Evolutionary conservation across 1,140 invertebrate genomes (phyloP).

Genomic region (Elysia chlorotica): DNA sequence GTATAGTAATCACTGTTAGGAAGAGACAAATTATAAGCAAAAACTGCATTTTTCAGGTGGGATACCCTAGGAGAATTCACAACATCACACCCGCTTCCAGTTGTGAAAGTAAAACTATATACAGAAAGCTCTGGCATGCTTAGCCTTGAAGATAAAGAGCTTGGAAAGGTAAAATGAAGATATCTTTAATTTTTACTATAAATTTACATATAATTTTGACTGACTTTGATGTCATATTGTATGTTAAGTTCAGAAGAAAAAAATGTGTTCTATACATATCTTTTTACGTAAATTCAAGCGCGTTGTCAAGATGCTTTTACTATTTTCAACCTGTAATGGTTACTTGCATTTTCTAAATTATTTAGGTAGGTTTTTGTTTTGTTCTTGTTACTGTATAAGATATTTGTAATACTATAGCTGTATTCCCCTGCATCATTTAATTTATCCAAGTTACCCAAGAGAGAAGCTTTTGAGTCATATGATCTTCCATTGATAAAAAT

Average conservation of each 20-base stretch:
- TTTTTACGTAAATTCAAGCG: background rate
- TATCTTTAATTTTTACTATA: background rate
- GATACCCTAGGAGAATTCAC: constrained; percentile 93
- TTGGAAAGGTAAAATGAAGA: constrained; percentile 95
- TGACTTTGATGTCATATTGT: too few species aligned
- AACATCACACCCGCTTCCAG: constrained; percentile 93
- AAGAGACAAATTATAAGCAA: too few species aligned
- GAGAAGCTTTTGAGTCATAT: background rate
- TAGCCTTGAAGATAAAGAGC: constrained; percentile 97
- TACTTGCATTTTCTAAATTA: too few species aligned
- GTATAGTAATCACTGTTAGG: too few species aligned
- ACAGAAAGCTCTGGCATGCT: constrained; percentile 97
- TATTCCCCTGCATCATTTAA: too few species aligned
- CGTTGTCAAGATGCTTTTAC: background rate
- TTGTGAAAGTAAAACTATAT: constrained; percentile 94
- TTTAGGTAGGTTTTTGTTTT: too few species aligned
- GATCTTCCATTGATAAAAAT: too few species aligned
- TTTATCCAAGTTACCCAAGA: background rate
- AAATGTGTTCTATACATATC: background rate
- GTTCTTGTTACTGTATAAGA: too few species aligned
- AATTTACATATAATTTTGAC: background rate
- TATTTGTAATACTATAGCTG: too few species aligned
- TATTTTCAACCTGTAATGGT: background rate
- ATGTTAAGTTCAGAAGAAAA: background rate
- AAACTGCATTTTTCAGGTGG: constrained; percentile 56